Percentiles rank a stretch among this genome's conserved stretches.
phyloP scores from a whole-genome alignment of 2,113 vertebrate species.

The Erinaceus europaeus region DNA sequence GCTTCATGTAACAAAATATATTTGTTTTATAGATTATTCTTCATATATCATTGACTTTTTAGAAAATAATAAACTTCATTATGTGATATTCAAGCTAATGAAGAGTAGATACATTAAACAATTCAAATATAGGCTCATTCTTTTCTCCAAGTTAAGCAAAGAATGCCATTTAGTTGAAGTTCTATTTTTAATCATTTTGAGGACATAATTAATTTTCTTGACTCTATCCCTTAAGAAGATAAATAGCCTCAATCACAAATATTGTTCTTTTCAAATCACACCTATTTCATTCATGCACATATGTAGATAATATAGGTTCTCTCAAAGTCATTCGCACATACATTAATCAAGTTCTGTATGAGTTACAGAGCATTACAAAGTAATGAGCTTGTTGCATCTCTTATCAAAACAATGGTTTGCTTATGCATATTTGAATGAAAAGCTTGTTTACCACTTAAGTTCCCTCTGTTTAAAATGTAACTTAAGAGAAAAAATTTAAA shows the following conservation, averaged over 20 bases:
- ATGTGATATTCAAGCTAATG: background rate
- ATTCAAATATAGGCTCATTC: background rate
- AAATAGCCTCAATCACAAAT: constrained; percentile 51
- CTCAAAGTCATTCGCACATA: constrained; percentile 16
- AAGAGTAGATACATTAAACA: background rate
- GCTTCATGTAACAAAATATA: background rate
- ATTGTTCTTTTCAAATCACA: constrained; percentile 29
- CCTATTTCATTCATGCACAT: background rate
- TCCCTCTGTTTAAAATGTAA: background rate
- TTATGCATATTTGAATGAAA: background rate
- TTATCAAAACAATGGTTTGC: background rate
- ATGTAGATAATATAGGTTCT: constrained; percentile 10
- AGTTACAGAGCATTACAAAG: background rate
- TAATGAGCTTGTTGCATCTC: background rate
- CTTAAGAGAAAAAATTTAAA: background rate
- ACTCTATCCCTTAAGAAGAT: background rate
- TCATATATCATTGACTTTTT: background rate
- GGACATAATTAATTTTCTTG: constrained; percentile 55
- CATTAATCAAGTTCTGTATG: constrained; percentile 60
- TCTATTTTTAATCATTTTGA: constrained; percentile 24
- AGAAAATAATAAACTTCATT: background rate
- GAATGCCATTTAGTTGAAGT: constrained; percentile 8
- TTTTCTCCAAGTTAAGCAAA: background rate
- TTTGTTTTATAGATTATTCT: background rate
- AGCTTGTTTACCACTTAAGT: background rate